Base-by-base conservation (phyloP, 1,140 invertebrate genomes). In the Lepidurus arcticus region DNA sequence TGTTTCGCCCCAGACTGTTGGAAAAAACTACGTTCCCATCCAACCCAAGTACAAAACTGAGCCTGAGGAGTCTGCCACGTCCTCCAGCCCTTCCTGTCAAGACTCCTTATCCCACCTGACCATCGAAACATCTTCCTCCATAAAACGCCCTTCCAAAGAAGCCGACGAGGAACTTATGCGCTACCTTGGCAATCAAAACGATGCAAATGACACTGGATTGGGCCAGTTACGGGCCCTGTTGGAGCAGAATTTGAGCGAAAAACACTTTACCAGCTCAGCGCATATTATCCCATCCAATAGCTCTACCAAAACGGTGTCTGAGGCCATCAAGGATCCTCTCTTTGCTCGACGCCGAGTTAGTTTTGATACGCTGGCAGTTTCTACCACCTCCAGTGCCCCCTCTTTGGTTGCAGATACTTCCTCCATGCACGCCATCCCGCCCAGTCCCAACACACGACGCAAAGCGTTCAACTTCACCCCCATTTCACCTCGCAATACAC, bases 391-490 rank as follows among this genome's bases (percentile, higher is more conserved):
- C 13, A 75, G 74, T 3, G 76, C 78, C 34, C 21, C 77, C 7
- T 45, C 53, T 16, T 21, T 65, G 53, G 53, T 21, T 7, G 1
- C 53, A 7, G 53, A 65, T 7, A 65, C 21, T 26, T 44, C 43
- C n/a, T 43, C 47, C 3, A 24, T 45, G 76, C 43, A 76, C 44
- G 76, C 84, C 21, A 85, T 88, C 21, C 88, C 88, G 8, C 87
- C 88, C 81, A 88, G 89, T 84, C 88, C 89, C 1, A 90, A 89
- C 81, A 88, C 88, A 11, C 87, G 92, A 81, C 87, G 91, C 65
- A 90, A 92, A 82, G 91, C 91, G 82, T 94, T 93, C 83, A 93
- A 90, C 84, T 95, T 95, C 82, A 91, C 91, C 7, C 92, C 92
- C 0, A 94, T 94, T 81, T 93, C 92, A 42, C 92, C 92, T 7